Evolutionary conservation across 2,113 vertebrate species (phyloP).

Genomic region (Pelecanus crispus): DNA sequence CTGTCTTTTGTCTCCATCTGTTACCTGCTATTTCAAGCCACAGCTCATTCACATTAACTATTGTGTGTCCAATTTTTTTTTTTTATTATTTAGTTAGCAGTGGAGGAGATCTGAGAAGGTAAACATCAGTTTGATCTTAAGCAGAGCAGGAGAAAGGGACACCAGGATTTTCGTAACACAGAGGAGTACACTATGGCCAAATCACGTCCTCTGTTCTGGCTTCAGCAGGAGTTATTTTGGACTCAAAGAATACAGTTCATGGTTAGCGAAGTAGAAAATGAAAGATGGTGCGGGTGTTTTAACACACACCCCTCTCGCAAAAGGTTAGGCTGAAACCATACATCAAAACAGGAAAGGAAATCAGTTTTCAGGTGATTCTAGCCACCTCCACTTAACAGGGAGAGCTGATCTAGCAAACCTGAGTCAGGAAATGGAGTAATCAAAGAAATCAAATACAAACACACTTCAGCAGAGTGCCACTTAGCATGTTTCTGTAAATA

Average conservation of each 20-base stretch:
- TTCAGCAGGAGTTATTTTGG: background rate
- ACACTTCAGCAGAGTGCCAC: background rate
- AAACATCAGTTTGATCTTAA: background rate
- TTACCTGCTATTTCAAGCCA: conserved; percentile 40
- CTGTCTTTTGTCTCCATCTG: conserved; percentile 60
- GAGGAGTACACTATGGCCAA: background rate
- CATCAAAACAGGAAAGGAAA: background rate
- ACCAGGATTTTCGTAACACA: background rate
- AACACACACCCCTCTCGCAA: background rate
- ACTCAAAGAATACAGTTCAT: background rate
- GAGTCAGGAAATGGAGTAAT: background rate
- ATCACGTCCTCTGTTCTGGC: background rate
- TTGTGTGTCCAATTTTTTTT: background rate
- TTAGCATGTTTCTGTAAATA: conserved; percentile 3
- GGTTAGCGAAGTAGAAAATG: background rate
- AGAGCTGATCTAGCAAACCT: conserved; percentile 4
- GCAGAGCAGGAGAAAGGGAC: background rate
- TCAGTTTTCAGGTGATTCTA: background rate
- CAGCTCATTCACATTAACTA: conserved; percentile 34
- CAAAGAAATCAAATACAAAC: conserved; percentile 10
- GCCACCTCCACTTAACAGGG: background rate
- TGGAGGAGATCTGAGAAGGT: background rate
- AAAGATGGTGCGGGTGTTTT: background rate
- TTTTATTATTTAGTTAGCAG: background rate
- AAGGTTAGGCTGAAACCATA: background rate